Conservation (phyloP, 2,888 invertebrate species). For the Cosmia pyralina region DNA sequence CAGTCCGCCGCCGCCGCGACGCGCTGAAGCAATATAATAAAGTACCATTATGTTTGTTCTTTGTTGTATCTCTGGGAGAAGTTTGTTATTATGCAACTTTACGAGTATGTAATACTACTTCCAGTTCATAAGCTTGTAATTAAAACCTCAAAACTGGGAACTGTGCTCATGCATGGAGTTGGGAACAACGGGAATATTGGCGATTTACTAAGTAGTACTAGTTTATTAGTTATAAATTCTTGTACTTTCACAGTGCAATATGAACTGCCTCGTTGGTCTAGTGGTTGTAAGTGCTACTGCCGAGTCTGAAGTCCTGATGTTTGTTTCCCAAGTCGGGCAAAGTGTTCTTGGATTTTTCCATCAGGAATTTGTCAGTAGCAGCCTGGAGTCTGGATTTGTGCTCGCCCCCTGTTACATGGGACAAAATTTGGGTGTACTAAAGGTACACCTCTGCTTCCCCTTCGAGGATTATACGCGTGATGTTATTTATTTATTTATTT, state of each 20-base stretch:
- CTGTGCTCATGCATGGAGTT: slow-evolving; percentile 19
- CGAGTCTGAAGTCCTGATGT: no score
- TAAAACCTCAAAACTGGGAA: slow-evolving; percentile 29
- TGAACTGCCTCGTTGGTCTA: not conserved
- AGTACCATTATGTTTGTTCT: slow-evolving; percentile 26
- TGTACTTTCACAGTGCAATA: not conserved
- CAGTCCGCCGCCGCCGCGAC: not conserved
- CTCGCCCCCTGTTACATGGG: no score
- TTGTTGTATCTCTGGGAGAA: slow-evolving; percentile 27
- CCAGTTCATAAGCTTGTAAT: slow-evolving; percentile 44
- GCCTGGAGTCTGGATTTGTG: no score
- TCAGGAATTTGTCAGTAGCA: no score
- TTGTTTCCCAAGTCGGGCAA: no score
- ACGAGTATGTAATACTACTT: slow-evolving; percentile 2
- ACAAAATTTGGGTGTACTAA: no score
- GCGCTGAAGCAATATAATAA: slow-evolving; percentile 25
- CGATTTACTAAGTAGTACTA: slow-evolving; percentile 1
- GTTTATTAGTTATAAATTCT: not conserved
- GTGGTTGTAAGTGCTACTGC: no score
- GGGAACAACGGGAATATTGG: slow-evolving; percentile 1
- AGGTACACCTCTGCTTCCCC: no score
- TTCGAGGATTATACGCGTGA: no score
- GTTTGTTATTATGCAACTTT: slow-evolving; percentile 42
- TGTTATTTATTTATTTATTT: no score
- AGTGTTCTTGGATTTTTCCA: no score